A percentile compares a stretch with the other conserved stretches of the same genome.
These are phyloP conservation scores for Centropus unirufus DNA, from an alignment of 2,113 vertebrate species.

Conservation along the genomic window DNA sequence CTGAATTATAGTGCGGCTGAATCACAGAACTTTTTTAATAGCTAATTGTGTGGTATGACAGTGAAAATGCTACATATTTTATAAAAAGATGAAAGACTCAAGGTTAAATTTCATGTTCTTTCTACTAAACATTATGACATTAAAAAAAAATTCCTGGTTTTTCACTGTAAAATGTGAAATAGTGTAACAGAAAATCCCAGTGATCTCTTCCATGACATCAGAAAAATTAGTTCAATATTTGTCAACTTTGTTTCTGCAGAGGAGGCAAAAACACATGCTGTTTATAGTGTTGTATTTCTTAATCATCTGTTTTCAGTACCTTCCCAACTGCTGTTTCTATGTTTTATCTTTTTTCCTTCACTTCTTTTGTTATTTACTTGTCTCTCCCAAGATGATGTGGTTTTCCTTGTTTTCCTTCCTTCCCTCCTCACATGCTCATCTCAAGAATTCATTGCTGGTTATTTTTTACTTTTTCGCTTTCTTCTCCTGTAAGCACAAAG, in stretches of 20 bases:
- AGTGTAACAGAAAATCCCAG: background rate
- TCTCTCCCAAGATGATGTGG: background rate
- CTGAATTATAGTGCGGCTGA: background rate
- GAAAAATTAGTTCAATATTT: background rate
- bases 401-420: background rate
- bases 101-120: background rate
- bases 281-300: background rate
- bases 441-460: background rate
- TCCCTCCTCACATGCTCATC: background rate
- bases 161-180: background rate
- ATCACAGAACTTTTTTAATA: background rate
- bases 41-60: background rate
- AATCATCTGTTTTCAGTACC: background rate
- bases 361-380: background rate
- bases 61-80: background rate
- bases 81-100: background rate
- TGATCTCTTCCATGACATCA: background rate
- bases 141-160: background rate
- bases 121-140: background rate
- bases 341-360: background rate
- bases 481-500: background rate
- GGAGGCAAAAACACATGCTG: background rate
- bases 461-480: background rate
- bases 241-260: background rate
- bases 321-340: background rate